These are phyloP conservation scores for Pristiophorus japonicus DNA, from an alignment of 2,113 vertebrate species.

Conservation along the genomic window DNA sequence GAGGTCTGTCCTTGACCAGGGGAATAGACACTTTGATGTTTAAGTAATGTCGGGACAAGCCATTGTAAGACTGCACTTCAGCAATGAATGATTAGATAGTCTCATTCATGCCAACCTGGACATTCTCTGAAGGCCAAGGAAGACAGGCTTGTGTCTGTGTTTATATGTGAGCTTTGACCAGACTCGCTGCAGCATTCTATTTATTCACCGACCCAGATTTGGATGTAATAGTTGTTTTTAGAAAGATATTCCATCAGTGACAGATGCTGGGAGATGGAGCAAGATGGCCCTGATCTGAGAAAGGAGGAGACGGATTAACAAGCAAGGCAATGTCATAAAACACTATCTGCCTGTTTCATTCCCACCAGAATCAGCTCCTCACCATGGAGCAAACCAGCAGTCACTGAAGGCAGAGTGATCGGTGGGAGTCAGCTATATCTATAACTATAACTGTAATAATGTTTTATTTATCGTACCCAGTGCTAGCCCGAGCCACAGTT, in stretches of 20 bases:
- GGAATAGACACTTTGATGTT: neutral
- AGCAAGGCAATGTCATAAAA: neutral
- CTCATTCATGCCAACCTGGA: neutral
- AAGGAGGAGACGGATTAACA: neutral
- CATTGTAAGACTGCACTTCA: neutral
- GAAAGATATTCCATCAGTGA: no score
- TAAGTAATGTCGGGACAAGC: neutral
- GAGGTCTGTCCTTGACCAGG: neutral
- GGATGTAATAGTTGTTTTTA: no score
- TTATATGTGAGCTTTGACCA: neutral
- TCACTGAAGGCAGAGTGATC: constrained; percentile 19
- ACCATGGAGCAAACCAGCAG: neutral
- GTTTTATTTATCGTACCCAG: neutral
- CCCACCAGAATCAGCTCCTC: neutral
- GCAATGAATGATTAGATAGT: neutral
- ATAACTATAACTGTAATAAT: neutral
- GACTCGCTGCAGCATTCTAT: neutral
- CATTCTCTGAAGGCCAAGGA: no score
- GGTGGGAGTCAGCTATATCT: no score
- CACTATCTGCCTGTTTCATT: neutral
- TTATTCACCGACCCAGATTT: no score
- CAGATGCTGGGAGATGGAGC: neutral
- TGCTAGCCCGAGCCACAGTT: neutral
- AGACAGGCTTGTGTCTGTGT: neutral
- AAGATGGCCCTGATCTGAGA: neutral